Percentiles rank a stretch among this genome's conserved stretches.
Conservation (phyloP, 2,113 vertebrate genomes). For the Lycocorax pyrrhopterus region DNA sequence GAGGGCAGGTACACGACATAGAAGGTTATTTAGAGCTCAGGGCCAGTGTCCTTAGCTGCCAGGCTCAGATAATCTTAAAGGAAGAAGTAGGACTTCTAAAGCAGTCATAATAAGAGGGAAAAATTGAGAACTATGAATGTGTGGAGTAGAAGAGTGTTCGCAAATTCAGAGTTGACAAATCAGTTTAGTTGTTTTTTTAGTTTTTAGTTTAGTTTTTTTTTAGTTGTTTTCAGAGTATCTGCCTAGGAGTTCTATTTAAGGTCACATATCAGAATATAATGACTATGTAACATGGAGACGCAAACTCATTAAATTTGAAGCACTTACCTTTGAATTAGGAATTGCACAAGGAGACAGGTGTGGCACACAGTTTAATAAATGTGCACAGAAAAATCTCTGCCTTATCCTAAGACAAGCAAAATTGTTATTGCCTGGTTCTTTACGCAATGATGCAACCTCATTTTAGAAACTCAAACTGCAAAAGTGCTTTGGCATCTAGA, state of each 20-base stretch:
- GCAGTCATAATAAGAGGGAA: not conserved
- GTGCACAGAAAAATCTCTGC: not conserved
- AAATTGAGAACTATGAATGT: not conserved
- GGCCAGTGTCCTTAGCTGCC: not conserved
- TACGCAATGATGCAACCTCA: not conserved
- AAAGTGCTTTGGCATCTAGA: not conserved
- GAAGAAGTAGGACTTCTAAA: not conserved
- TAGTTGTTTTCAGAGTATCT: not conserved
- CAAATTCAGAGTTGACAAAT: not conserved
- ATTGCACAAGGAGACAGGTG: not conserved
- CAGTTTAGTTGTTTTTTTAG: not conserved
- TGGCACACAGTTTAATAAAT: not conserved
- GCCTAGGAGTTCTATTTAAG: not conserved
- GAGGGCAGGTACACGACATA: not conserved
- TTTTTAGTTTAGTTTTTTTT: too few relatives aligned
- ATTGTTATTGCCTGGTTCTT: not conserved
- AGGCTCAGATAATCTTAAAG: not conserved
- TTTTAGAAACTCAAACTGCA: not conserved
- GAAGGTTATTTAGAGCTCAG: not conserved
- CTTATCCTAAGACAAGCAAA: not conserved
- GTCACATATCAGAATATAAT: not conserved
- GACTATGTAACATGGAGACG: not conserved
- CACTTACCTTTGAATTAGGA: not conserved
- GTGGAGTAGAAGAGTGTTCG: not conserved
- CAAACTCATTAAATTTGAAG: not conserved